These are phyloP conservation scores for Mesoligia furuncula DNA, from an alignment of 2,888 invertebrate genomes.

Conservation along the genomic window DNA sequence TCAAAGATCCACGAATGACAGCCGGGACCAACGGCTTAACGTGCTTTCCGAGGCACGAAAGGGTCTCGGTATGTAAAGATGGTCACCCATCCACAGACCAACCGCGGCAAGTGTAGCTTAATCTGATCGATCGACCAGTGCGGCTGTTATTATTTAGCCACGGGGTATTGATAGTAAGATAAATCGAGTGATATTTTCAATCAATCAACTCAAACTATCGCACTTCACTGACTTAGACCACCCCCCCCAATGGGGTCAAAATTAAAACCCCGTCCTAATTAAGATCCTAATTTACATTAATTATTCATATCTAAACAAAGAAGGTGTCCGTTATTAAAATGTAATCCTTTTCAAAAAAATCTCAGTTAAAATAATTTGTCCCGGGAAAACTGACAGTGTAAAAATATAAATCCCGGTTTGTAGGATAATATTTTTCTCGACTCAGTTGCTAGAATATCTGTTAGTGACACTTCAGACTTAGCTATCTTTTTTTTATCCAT, in stretches of 20 bases:
- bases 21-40: no score
- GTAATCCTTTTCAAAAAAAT: slow-evolving; percentile 11
- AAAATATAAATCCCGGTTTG: slow-evolving; percentile 42
- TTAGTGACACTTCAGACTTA: slow-evolving; percentile 43
- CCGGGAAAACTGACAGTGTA: slow-evolving; percentile 14
- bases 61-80: no score
- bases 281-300: background rate
- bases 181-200: background rate
- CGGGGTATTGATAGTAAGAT: no score
- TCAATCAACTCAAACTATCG: background rate
- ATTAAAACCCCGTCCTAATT: no score
- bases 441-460: slow-evolving; percentile 37
- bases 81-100: no score
- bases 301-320: background rate
- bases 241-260: no score
- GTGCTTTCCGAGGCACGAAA: no score
- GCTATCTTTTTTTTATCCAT: slow-evolving; percentile 33
- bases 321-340: background rate
- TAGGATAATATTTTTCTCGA: slow-evolving; percentile 39
- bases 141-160: no score
- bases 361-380: background rate
- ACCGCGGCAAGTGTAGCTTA: no score
- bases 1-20: no score
- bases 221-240: no score
- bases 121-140: no score